phyloP scores from a whole-genome alignment of 53 echinoderm and acorn worm genomes.

The Zoroaster sp. region DNA sequence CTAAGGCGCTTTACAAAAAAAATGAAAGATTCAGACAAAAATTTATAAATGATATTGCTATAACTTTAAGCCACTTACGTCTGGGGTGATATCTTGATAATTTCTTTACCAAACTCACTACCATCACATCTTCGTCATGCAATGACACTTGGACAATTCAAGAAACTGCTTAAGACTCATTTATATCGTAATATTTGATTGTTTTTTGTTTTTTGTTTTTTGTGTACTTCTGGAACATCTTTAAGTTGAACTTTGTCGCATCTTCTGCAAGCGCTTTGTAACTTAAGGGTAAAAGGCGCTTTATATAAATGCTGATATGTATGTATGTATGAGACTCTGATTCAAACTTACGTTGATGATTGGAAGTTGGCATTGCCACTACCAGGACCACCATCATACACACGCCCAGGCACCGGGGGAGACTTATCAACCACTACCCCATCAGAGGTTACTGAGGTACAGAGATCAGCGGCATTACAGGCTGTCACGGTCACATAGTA shows the following conservation, averaged over 20 bases:
- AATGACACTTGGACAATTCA: too few species aligned
- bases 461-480: constrained; percentile 63
- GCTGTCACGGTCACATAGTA: constrained; percentile 57
- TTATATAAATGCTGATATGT: not conserved
- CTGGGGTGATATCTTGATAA: too few species aligned
- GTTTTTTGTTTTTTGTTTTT: not conserved
- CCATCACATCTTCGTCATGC: too few species aligned
- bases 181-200: too few species aligned
- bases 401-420: constrained; percentile 43
- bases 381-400: constrained; percentile 43
- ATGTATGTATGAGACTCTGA: not conserved
- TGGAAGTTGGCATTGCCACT: constrained; percentile 39
- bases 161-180: too few species aligned
- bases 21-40: too few species aligned
- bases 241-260: not conserved
- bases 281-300: not conserved
- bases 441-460: constrained; percentile 65
- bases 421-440: constrained; percentile 61
- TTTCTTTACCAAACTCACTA: too few species aligned
- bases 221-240: not conserved
- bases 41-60: too few species aligned
- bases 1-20: too few species aligned
- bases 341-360: constrained; percentile 40
- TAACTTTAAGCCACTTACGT: too few species aligned
- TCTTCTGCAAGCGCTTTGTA: not conserved